These are phyloP conservation scores for Carassius carassius DNA, from an alignment of 2,113 vertebrate species.

Conservation along the genomic window DNA sequence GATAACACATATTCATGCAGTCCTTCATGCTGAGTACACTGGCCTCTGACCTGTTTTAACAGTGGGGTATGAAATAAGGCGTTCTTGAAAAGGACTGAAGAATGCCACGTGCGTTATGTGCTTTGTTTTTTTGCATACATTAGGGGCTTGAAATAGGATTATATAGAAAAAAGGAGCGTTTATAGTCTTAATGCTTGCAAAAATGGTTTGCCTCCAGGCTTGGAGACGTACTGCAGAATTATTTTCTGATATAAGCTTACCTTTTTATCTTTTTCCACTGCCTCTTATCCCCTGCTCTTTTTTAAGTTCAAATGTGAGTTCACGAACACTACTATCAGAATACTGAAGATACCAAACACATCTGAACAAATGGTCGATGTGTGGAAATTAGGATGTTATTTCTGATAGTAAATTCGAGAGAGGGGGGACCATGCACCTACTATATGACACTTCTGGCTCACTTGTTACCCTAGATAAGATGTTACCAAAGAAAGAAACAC, in stretches of 20 bases:
- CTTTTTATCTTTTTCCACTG: neutral
- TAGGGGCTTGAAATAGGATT: constrained; percentile 12
- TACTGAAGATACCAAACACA: constrained; percentile 41
- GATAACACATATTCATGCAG: constrained; percentile 36
- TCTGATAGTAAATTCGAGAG: neutral
- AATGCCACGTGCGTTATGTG: constrained; percentile 4
- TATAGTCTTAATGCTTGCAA: constrained; percentile 26
- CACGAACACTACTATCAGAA: neutral
- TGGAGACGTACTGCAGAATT: constrained; percentile 6
- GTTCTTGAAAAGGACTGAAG: neutral
- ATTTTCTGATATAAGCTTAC: constrained; percentile 37
- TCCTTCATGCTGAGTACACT: constrained; percentile 16
- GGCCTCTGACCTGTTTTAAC: constrained; percentile 27
- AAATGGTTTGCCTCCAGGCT: constrained; percentile 24
- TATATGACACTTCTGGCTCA: neutral
- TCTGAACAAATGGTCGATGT: constrained; percentile 41
- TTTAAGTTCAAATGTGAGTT: constrained; percentile 23
- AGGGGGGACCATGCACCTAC: neutral
- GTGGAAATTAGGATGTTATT: constrained; percentile 18
- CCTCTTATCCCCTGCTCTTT: neutral
- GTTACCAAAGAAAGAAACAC: neutral
- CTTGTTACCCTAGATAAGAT: neutral
- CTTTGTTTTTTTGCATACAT: neutral
- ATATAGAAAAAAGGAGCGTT: neutral
- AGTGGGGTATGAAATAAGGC: neutral